A percentile compares a stretch with the other conserved stretches of the same genome.
These are phyloP conservation scores for Elysia chlorotica DNA, from an alignment of 1,140 invertebrate genomes.

Conservation along the genomic window DNA sequence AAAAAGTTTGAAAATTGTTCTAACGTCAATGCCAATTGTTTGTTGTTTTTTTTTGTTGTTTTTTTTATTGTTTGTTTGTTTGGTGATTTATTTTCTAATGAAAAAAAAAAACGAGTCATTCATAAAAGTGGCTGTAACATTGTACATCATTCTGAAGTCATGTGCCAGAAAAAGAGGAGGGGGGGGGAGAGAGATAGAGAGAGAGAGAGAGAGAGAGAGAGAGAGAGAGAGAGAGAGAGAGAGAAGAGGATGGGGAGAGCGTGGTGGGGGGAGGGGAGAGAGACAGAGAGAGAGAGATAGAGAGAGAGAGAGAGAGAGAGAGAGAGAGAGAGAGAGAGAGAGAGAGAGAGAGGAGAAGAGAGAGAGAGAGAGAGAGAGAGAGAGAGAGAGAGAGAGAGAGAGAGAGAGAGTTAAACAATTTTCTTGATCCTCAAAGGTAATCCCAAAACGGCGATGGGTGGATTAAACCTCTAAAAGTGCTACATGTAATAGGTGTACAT, in stretches of 20 bases:
- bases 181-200: neutral
- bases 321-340: neutral
- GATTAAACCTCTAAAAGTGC: neutral
- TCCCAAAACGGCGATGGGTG: neutral
- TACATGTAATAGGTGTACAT: neutral
- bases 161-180: too few relatives aligned
- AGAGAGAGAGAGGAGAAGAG: neutral
- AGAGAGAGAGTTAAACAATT: neutral
- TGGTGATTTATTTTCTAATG: neutral
- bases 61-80: too few relatives aligned
- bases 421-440: neutral
- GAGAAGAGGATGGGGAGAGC: conserved; percentile 3
- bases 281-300: neutral
- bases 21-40: too few relatives aligned
- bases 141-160: too few relatives aligned
- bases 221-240: conserved; percentile 10
- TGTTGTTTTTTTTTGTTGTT: too few relatives aligned
- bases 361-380: neutral
- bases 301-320: neutral
- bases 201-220: neutral
- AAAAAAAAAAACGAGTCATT: neutral
- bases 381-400: neutral
- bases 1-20: too few relatives aligned
- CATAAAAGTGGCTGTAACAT: too few relatives aligned
- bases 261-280: neutral